phyloP scores from a whole-genome alignment of 2,888 invertebrate genomes.

The Arenicola marina region DNA sequence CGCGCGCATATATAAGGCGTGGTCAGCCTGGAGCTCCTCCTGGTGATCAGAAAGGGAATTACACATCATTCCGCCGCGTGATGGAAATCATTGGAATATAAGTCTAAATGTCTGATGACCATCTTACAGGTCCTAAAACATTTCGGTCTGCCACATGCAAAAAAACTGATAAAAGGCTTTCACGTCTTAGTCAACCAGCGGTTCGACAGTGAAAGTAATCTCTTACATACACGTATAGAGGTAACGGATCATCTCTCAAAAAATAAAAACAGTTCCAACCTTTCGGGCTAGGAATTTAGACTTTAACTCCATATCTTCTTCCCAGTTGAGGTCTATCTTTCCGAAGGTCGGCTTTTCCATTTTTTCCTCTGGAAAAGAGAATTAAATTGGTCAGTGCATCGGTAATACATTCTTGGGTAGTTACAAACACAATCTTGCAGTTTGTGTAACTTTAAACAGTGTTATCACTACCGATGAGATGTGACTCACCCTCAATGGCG shows the following conservation, averaged over 20 bases:
- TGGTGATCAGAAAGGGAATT: constrained; percentile 25
- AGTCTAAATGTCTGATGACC: no score
- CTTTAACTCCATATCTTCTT: constrained; percentile 59
- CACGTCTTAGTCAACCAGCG: no score
- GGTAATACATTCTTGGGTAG: background rate
- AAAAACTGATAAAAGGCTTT: no score
- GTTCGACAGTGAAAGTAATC: no score
- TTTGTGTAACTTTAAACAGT: background rate
- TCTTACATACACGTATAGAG: no score
- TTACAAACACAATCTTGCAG: background rate
- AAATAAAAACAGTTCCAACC: no score
- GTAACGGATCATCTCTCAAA: no score
- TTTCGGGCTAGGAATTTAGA: constrained; percentile 60
- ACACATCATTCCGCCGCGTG: background rate
- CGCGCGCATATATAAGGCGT: constrained; percentile 53
- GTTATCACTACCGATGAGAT: background rate
- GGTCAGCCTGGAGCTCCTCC: constrained; percentile 58
- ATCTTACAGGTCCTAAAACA: no score
- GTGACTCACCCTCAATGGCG: constrained; percentile 32
- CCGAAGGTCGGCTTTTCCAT: constrained; percentile 55
- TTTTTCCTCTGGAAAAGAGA: constrained; percentile 46
- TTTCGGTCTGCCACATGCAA: no score
- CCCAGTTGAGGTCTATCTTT: constrained; percentile 55
- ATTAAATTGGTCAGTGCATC: background rate
- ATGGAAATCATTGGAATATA: background rate